These are phyloP conservation scores for Drosophila fuyamai DNA, from an alignment of 1,140 invertebrate genomes.

Conservation along the genomic window DNA sequence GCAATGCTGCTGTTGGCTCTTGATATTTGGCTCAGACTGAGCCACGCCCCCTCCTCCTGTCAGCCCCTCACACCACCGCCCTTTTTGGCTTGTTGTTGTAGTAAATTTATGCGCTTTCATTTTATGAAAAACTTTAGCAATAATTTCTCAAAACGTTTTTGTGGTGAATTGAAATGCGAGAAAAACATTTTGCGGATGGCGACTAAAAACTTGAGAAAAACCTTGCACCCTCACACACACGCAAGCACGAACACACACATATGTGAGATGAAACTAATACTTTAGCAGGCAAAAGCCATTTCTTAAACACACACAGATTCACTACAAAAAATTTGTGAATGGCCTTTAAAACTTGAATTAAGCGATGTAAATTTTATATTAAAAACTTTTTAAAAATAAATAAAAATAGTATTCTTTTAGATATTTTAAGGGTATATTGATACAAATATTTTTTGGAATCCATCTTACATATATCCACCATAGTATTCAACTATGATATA, in stretches of 20 bases:
- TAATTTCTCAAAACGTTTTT: constrained; percentile 85
- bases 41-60: background rate
- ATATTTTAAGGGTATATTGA: no score
- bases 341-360: no score
- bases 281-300: constrained; percentile 37
- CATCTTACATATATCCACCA: no score
- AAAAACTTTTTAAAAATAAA: background rate
- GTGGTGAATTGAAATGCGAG: constrained; percentile 84
- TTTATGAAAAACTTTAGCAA: constrained; percentile 84
- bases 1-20: constrained; percentile 66
- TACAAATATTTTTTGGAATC: no score
- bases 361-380: background rate
- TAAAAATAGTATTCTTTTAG: no score
- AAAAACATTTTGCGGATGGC: constrained; percentile 84
- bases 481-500: no score
- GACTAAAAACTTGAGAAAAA: constrained; percentile 84
- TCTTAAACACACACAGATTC: constrained; percentile 20
- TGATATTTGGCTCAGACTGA: constrained; percentile 72
- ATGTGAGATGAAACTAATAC: constrained; percentile 64
- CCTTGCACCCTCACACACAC: constrained; percentile 55
- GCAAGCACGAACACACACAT: constrained; percentile 26
- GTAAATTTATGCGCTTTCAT: constrained; percentile 84
- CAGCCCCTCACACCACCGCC: background rate
- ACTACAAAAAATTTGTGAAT: background rate
- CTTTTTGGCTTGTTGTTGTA: constrained; percentile 50